Evolutionary conservation across 2,797 vertebrate genomes (phyloP), one percentile per base, ranked within the genome.

Genomic region (Gambelia wislizenii): DNA sequence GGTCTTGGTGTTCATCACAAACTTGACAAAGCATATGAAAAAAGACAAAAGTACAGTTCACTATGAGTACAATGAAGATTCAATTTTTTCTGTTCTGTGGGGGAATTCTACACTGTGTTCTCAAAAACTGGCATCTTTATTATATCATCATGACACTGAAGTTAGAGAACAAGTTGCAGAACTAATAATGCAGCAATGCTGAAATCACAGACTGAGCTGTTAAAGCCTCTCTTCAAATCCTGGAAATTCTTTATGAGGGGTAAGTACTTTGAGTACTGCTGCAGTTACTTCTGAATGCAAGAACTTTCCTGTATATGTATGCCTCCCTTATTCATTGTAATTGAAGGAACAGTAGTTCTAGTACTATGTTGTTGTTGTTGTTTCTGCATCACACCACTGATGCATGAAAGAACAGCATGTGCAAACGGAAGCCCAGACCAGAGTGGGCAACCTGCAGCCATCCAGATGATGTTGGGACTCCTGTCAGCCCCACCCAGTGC

Each of bases 151-250:
- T 0, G 98, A 99, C 64, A 91, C 20, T 2, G 98, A 99, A 75
- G 96, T 99, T 90, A 98, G 97, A 95, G 96, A 97, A 80, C 98
- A 99, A 94, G 98, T 98, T 95, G 97, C 97, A 89, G 97, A 96
- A 90, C 96, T 99, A 92, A 95, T 98, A 93, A 97, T 96, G 2
- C 98, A 93, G 2, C 88, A 89, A 56, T 76, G 25, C 39, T 83
- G 61, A 64, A 47, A 22, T 75, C n/a, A 59, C 76, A 81, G 75
- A 72, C 20, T 83, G 69, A 75, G 18, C 12, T 69, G 7, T 86
- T 91, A 7, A 59, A 61, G 4, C 9, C 16, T 5, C 1, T 12
- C 13, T 56, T 56, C 61, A 79, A 42, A 69, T 56, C 44, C 36
- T 36, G 80, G 47, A 84, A 56, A 0, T 22, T 22, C 10, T 85